These are phyloP conservation scores for Drosophila bocqueti DNA, from an alignment of 1,140 invertebrate genomes.

Conservation along the genomic window DNA sequence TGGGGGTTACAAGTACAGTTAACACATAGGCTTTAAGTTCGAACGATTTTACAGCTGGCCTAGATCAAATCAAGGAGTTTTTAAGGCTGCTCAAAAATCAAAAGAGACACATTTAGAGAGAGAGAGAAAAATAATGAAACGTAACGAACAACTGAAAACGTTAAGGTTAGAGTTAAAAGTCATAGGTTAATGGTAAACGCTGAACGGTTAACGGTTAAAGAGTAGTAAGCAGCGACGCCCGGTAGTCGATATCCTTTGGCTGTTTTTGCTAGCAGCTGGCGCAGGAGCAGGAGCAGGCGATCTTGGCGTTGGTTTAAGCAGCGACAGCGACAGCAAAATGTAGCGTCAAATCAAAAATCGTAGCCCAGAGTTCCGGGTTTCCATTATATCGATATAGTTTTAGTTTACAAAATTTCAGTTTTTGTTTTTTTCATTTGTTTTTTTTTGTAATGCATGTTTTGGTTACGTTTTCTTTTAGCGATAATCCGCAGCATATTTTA, in stretches of 20 bases:
- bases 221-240: constrained; percentile 53
- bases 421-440: constrained; percentile 11
- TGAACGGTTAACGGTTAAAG: constrained; percentile 47
- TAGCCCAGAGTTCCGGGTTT: constrained; percentile 4
- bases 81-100: constrained; percentile 31
- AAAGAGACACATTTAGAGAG: constrained; percentile 5
- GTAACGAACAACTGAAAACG: constrained; percentile 1
- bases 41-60: constrained; percentile 38
- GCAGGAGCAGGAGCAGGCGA: constrained; percentile 49
- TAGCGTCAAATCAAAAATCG: constrained; percentile 26
- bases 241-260: constrained; percentile 62
- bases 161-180: constrained; percentile 29
- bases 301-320: constrained; percentile 46
- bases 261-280: constrained; percentile 44
- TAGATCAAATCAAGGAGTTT: constrained; percentile 14
- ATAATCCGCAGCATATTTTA: constrained; percentile 85
- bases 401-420: constrained; percentile 8
- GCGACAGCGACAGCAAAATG: constrained; percentile 25
- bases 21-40: constrained; percentile 24
- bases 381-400: constrained; percentile 8
- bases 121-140: background rate
- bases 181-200: constrained; percentile 40
- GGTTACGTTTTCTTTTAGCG: constrained; percentile 69
- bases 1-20: constrained; percentile 23
- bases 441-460: constrained; percentile 33